Percentiles rank a stretch among this genome's conserved stretches.
These are phyloP conservation scores for Brachylomia viminalis DNA, from an alignment of 2,888 invertebrate genomes.

Conservation along the genomic window DNA sequence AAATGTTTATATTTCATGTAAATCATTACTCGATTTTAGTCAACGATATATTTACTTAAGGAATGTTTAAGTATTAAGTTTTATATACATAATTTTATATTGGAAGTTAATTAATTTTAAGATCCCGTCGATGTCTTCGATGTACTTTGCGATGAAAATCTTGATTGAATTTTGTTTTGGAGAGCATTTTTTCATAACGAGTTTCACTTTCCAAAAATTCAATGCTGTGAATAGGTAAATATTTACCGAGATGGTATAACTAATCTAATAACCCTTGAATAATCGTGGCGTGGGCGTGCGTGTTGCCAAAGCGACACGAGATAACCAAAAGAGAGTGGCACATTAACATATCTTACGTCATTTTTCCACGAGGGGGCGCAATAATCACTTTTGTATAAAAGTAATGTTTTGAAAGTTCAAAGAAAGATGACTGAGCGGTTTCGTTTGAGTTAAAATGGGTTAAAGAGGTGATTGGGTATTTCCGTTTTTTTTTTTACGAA, in stretches of 20 bases:
- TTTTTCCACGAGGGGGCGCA: conserved; percentile 37
- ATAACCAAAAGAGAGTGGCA: conserved; percentile 64
- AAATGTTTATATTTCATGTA: conserved; percentile 48
- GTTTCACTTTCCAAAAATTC: conserved; percentile 10
- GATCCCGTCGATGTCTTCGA: neutral
- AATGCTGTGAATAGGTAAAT: conserved; percentile 17
- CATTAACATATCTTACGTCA: conserved; percentile 66
- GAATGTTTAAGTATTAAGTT: conserved; percentile 28
- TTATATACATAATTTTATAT: conserved; percentile 20
- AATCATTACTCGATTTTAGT: conserved; percentile 29
- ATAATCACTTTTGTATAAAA: conserved; percentile 51
- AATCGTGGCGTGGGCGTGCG: conserved; percentile 45
- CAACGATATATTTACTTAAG: conserved; percentile 32
- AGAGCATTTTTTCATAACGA: neutral
- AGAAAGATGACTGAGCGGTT: conserved; percentile 64
- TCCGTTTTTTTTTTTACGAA: conserved; percentile 57
- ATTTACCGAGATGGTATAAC: conserved; percentile 21
- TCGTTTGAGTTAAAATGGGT: conserved; percentile 65
- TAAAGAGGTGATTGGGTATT: conserved; percentile 69
- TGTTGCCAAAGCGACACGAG: conserved; percentile 59
- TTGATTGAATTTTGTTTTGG: conserved; percentile 51
- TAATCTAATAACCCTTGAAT: conserved; percentile 28
- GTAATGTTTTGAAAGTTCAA: conserved; percentile 63
- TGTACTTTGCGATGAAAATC: conserved; percentile 56
- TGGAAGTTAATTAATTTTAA: conserved; percentile 17